Conservation (phyloP, 2,888 invertebrate species). For the Drosophila kuntzei region DNA sequence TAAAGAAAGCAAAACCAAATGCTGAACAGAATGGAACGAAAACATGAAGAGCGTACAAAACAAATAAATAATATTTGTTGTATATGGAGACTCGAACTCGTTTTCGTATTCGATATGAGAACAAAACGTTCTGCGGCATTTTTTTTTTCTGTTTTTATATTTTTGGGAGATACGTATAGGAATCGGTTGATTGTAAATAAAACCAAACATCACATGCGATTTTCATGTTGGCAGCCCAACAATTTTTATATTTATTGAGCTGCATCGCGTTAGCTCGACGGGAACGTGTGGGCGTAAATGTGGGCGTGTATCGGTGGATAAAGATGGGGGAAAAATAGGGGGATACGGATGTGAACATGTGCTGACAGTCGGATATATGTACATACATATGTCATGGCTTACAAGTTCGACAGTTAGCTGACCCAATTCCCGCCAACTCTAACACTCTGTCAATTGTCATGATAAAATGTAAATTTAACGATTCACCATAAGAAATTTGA, state of each 20-base stretch:
- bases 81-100: neutral
- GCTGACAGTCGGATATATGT: slow-evolving; percentile 37
- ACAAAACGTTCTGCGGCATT: slow-evolving; percentile 20
- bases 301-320: neutral
- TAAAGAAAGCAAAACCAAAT: slow-evolving; percentile 13
- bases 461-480: slow-evolving; percentile 15
- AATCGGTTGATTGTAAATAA: slow-evolving; percentile 49
- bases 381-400: slow-evolving; percentile 15
- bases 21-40: slow-evolving; percentile 17
- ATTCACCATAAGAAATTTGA: neutral
- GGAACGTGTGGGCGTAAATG: slow-evolving; percentile 41
- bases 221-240: slow-evolving; percentile 36
- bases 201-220: slow-evolving; percentile 46
- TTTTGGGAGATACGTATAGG: slow-evolving; percentile 8
- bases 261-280: slow-evolving; percentile 27
- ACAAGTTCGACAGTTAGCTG: slow-evolving; percentile 11
- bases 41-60: slow-evolving; percentile 24
- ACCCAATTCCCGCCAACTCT: slow-evolving; percentile 6
- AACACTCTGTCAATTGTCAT: slow-evolving; percentile 26
- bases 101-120: slow-evolving; percentile 14
- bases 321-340: neutral
- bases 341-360: slow-evolving; percentile 28
- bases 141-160: neutral
- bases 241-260: slow-evolving; percentile 53
- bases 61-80: slow-evolving; percentile 29